These are phyloP conservation scores for Adela reaumurella DNA, from an alignment of 2,888 invertebrate genomes.

Conservation along the genomic window DNA sequence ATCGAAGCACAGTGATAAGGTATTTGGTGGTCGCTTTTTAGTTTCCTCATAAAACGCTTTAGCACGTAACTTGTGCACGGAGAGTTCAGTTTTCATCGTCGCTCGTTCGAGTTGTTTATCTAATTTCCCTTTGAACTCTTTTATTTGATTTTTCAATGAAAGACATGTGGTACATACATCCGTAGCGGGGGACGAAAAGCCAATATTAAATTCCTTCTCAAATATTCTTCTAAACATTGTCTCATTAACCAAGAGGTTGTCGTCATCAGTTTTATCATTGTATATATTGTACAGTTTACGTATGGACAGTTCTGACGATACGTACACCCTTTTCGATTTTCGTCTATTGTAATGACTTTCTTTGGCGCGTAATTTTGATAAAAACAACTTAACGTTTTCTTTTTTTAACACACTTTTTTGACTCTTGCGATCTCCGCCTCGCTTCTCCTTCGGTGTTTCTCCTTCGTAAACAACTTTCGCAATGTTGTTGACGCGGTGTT, in stretches of 20 bases:
- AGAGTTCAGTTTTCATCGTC: conserved; percentile 5
- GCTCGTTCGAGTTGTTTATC: conserved; percentile 8
- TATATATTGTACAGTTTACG: conserved; percentile 6
- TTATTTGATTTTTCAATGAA: conserved; percentile 5
- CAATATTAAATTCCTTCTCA: conserved; percentile 10
- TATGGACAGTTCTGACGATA: conserved; percentile 3
- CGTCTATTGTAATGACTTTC: conserved; percentile 8
- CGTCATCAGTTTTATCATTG: conserved; percentile 7
- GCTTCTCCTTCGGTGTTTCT: conserved; percentile 5
- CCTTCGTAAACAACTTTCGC: conserved; percentile 6
- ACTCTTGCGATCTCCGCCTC: conserved; percentile 5
- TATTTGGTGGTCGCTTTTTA: conserved; percentile 8
- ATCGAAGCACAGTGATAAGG: conserved; percentile 4
- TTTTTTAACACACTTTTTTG: conserved; percentile 3
- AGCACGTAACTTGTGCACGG: conserved; percentile 7
- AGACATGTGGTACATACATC: conserved; percentile 7
- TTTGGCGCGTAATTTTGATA: conserved; percentile 6
- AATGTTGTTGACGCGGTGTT: conserved; percentile 7
- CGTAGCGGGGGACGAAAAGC: conserved; percentile 8
- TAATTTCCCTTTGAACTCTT: conserved; percentile 4
- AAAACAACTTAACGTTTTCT: conserved; percentile 5
- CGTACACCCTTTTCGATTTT: conserved; percentile 7
- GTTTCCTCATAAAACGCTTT: conserved; percentile 7
- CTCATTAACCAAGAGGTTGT: conserved; percentile 8
- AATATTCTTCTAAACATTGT: conserved; percentile 8